Conservation (phyloP, 2,888 invertebrate genomes). For the Pheosia tremula region DNA sequence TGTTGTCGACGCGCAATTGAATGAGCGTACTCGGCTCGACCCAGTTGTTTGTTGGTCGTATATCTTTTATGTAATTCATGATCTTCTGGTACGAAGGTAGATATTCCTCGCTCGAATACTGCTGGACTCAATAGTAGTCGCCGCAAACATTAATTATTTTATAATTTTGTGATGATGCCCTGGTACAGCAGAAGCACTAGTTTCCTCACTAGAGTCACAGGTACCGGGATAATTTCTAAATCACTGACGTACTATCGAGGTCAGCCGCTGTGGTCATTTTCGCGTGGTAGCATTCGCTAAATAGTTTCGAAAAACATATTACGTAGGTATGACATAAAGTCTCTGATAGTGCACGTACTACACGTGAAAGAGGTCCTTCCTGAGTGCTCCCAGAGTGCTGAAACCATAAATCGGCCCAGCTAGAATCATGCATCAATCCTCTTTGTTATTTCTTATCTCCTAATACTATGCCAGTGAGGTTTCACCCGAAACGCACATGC, state of each 20-base stretch:
- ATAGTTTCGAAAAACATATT: too few species aligned
- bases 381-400: too few species aligned
- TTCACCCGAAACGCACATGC: too few species aligned
- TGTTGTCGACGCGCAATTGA: not conserved
- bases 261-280: not conserved
- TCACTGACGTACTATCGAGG: not conserved
- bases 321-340: too few species aligned
- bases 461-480: too few species aligned
- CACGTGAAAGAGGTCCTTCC: too few species aligned
- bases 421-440: too few species aligned
- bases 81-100: not conserved
- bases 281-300: too few species aligned
- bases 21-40: not conserved
- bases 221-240: not conserved
- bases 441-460: too few species aligned
- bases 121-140: not conserved
- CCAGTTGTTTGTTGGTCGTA: too few species aligned
- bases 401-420: too few species aligned
- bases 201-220: conserved; percentile 1
- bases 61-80: not conserved
- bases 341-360: too few species aligned
- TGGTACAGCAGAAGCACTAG: not conserved
- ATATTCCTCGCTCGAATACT: not conserved
- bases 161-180: not conserved
- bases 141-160: not conserved